These are phyloP conservation scores for Eulemur coronatus DNA, from an alignment of 2,797 vertebrate genomes.

Conservation along the genomic window DNA sequence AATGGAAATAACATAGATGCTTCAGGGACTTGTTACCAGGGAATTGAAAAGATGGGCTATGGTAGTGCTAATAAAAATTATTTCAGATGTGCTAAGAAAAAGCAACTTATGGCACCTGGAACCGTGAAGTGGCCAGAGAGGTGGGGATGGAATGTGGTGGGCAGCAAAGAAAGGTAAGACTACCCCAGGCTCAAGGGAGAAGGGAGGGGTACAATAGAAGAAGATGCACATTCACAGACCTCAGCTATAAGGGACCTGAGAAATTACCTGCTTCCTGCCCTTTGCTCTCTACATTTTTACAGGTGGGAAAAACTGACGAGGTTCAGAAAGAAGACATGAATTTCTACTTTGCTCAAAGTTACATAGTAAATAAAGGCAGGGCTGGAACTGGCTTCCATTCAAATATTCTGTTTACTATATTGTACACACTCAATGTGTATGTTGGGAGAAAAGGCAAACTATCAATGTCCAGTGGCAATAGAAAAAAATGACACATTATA, in stretches of 20 bases:
- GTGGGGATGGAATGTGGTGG: background rate
- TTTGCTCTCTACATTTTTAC: background rate
- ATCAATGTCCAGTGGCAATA: background rate
- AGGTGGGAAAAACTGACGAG: background rate
- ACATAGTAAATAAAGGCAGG: constrained; percentile 11
- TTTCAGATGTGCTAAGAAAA: constrained; percentile 42
- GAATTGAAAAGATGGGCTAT: constrained; percentile 18
- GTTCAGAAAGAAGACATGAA: constrained; percentile 14
- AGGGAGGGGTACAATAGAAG: background rate
- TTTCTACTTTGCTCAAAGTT: constrained; percentile 45
- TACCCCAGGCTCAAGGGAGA: background rate
- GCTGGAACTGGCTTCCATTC: background rate
- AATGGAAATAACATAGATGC: background rate
- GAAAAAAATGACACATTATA: background rate
- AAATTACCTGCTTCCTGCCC: background rate
- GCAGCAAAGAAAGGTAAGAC: background rate
- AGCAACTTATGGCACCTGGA: background rate
- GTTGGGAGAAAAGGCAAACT: background rate
- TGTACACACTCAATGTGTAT: background rate
- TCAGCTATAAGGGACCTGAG: background rate
- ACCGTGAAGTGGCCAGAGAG: background rate
- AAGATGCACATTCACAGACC: background rate
- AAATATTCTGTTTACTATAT: background rate
- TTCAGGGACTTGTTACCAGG: background rate
- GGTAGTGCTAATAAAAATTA: background rate